Base-by-base conservation (phyloP, 2,113 vertebrate species). In the Syngnathoides biaculeatus region DNA sequence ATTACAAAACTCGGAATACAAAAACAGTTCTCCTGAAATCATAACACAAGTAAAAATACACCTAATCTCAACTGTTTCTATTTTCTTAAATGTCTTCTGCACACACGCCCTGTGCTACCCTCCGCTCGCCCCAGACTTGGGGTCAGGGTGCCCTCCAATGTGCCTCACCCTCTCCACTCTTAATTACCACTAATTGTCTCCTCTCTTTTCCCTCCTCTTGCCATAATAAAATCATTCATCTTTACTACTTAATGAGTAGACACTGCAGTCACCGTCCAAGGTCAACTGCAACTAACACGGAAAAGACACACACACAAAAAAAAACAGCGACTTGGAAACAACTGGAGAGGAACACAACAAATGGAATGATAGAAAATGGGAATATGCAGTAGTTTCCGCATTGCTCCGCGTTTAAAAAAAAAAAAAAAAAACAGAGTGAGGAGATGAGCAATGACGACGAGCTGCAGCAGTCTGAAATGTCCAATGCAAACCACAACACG, bases 171-270 rank as follows among this genome's bases (percentile, higher is more conserved):
- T 88, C 86, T 72, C 79, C 40, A 62, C 82, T 88, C 78, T 90
- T 92, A 92, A 91, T 91, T 91, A 92, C 86, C 75, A 73, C 86
- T 92, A 91, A 92, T 92, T 90, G 90, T 87, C 86, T 86, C 67
- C 6, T 79, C 86, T 90, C 30, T 79, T 86, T 78, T 71, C 74
- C 67, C 48, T 72, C 80, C 72, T 72, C 73, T 69, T 53, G 74
- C 85, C 83, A 87, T 90, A 91, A 91, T 92, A 89, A 83, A 90
- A 87, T 83, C 86, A 90, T 92, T 90, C 87, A 91, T 91, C 89
- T 90, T 89, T 89, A 89, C 86, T 82, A 85, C 88, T 88, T 91
- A 90, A 92, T 90, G 91, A 91, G 88, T 85, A 89, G 79, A 83
- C 87, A 74, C 73, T 79, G 81, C 82, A 87, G 91, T 84, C 88